Conservation (phyloP, 2,888 invertebrate genomes). For the Bruchidius siliquastri region DNA sequence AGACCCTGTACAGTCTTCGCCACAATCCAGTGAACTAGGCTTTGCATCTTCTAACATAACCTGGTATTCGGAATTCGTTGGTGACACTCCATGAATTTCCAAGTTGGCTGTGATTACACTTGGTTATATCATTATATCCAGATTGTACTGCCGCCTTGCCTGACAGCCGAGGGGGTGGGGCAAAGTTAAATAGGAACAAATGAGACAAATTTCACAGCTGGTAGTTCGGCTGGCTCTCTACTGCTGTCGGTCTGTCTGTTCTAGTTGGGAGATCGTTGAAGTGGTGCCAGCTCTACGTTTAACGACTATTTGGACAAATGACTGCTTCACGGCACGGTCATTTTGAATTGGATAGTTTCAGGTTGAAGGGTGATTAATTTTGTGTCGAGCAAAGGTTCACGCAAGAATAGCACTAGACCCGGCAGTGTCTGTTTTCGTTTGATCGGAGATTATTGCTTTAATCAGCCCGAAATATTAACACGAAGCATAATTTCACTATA, state of each 20-base stretch:
- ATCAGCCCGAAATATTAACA: too few relatives aligned
- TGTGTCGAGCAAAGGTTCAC: too few relatives aligned
- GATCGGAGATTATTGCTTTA: too few relatives aligned
- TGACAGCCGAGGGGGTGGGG: not conserved
- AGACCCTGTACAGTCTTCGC: too few relatives aligned
- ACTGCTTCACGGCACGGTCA: not conserved
- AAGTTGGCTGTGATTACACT: not conserved
- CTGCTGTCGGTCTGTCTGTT: not conserved
- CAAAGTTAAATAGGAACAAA: not conserved
- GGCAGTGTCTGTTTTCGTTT: too few relatives aligned
- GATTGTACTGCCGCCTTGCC: not conserved
- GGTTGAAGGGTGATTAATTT: not conserved
- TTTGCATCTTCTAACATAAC: too few relatives aligned
- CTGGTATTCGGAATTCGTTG: too few relatives aligned
- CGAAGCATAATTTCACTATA: too few relatives aligned
- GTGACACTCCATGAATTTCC: too few relatives aligned
- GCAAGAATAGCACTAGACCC: too few relatives aligned
- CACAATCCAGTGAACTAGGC: too few relatives aligned
- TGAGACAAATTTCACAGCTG: not conserved
- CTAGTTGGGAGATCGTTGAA: not conserved
- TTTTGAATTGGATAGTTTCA: not conserved
- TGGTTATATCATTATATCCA: not conserved
- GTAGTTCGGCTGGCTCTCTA: not conserved
- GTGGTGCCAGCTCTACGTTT: not conserved
- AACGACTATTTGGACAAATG: not conserved